Conservation (phyloP, 2,888 invertebrate genomes). For the Isotomurus palustris region DNA sequence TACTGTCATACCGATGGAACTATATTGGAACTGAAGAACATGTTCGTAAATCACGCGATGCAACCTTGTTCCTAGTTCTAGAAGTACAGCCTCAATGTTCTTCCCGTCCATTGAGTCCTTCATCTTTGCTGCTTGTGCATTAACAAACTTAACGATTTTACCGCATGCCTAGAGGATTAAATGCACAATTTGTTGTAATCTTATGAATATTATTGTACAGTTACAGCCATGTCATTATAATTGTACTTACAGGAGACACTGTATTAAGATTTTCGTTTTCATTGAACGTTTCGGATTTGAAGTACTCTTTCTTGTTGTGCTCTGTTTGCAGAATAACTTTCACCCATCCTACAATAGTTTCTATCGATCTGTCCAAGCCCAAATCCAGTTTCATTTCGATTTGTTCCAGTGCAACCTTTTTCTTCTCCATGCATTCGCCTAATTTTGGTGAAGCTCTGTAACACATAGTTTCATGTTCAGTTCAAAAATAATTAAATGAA, state of each 20-base stretch:
- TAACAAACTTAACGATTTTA: slow-evolving; percentile 78
- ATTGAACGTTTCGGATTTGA: slow-evolving; percentile 65
- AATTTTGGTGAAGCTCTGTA: slow-evolving; percentile 78
- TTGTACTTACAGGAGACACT: slow-evolving; percentile 68
- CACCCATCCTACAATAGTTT: slow-evolving; percentile 86
- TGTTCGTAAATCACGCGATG: slow-evolving; percentile 93
- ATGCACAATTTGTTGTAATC: slow-evolving; percentile 4
- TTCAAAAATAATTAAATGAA: neutral
- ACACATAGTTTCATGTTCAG: slow-evolving; percentile 39
- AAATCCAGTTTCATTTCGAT: slow-evolving; percentile 87
- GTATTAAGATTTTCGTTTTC: slow-evolving; percentile 66
- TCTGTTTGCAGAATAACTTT: slow-evolving; percentile 82
- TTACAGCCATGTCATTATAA: neutral
- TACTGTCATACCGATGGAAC: slow-evolving; percentile 67
- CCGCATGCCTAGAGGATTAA: slow-evolving; percentile 65
- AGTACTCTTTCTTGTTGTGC: slow-evolving; percentile 90
- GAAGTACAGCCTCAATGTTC: slow-evolving; percentile 77
- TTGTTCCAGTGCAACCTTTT: slow-evolving; percentile 77
- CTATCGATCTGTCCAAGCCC: slow-evolving; percentile 75
- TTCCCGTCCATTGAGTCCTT: slow-evolving; percentile 83
- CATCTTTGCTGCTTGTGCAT: slow-evolving; percentile 68
- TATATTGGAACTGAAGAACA: slow-evolving; percentile 88
- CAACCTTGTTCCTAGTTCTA: slow-evolving; percentile 85
- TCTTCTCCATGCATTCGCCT: slow-evolving; percentile 80
- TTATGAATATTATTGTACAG: neutral